Base-by-base conservation (phyloP, 2,113 vertebrate genomes). In the Sinocyclocheilus grahami region DNA sequence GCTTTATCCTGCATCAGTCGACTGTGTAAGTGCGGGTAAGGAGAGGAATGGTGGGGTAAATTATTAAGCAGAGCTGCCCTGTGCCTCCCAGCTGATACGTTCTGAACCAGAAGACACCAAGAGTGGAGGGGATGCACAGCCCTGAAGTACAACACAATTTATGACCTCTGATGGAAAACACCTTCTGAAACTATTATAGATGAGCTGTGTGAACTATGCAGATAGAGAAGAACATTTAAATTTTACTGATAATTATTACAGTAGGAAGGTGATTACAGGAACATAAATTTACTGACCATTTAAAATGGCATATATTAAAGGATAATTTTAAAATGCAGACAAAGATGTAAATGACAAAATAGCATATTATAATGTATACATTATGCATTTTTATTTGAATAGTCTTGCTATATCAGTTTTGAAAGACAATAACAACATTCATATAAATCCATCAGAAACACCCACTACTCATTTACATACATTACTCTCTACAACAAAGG, bases 1-100 rank as follows among this genome's bases (percentile, higher is more conserved):
- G 93, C 93, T 95, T 95, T 95, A 93, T 94, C 95, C 95, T 90
- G 92, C 92, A 91, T 89, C 94, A 93, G 92, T 94, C 94, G 85
- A 87, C 94, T 89, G 71, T 89, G 77, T 92, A 91, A 93, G 55
- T 91, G 90, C 90, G 86, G 87, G 91, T 83, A 93, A 94, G 90
- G 91, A 92, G 84, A 92, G 85, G 82, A 3, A 0, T 65, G 88
- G 91, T 55, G 91, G 0, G 58, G 87, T 89, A 93, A 90, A 92
- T 88, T 89, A 95, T 92, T 71, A 88, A 94, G 6, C 65, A 83
- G 90, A 90, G 55, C 78, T 91, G 93, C 92, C 91, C 91, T 39
- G 76, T 79, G 91, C 53, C 16, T 91, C 87, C 90, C 89, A 84
- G 12, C 46, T 91, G 92, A 87, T 87, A 85, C 22, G 5, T 91